Evolutionary conservation across 1,140 invertebrate species (phyloP), one percentile per base, ranked within the genome.

Genomic region (Drosophila subpulchrella): DNA sequence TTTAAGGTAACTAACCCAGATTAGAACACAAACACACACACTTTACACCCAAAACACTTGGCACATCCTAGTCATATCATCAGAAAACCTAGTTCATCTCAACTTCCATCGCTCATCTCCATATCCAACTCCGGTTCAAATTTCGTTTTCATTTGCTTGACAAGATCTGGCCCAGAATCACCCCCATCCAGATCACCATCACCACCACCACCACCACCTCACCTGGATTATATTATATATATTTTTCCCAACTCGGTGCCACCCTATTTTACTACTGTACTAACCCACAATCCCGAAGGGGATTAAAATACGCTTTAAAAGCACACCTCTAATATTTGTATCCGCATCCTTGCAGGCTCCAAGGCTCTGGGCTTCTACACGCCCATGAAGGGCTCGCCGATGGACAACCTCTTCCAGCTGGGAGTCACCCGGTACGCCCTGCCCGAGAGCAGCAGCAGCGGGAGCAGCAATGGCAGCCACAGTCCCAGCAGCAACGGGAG

Each of bases 341-440:
- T 30, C 0, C 41, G n/a, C 15, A n/a, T 46, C 15, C 24, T 86
- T 89, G 24, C 79, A 93, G 90, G 89, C 76, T 92, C 92, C 50
- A 91, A 80, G 39, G 90, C 91, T 8, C 81, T 95, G 74, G 94
- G 94, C 27, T 94, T 93, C 82, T 95, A 95, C 70, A 95, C 94
- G 36, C 95, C 95, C 32, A 93, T 94, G 76, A 95, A 95, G 92
- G 84, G 77, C 47, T 81, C 85, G 11, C 93, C 93, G 66, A 90
- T 94, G 67, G 92, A 93, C 54, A 93, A 93, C 15, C 93, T 93
- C n/a, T 95, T 95, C 84, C 94, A 95, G 79, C 83, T 95, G 62
- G 95, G 95, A 39, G 93, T 95, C 10, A 95, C 95, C n/a, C 93
- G 94, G 6, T 75, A 78, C 34, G 57, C 71, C 15, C 57, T 73